Percentiles rank a stretch among this genome's conserved stretches.
These are phyloP conservation scores for Laticauda colubrina DNA, from an alignment of 2,113 vertebrate genomes.

Conservation along the genomic window DNA sequence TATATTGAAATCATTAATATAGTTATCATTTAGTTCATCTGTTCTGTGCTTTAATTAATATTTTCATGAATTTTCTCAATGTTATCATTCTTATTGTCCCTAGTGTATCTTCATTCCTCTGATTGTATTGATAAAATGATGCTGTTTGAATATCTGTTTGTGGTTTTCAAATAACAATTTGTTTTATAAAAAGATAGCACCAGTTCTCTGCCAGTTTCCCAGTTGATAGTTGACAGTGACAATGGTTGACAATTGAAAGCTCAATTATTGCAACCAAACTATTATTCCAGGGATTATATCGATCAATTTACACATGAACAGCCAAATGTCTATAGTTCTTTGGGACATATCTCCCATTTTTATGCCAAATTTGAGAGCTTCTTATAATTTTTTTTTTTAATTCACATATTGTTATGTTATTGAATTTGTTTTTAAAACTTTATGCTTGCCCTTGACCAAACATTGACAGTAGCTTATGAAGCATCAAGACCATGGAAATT, in stretches of 20 bases:
- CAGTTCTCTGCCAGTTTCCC: neutral
- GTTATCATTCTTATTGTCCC: neutral
- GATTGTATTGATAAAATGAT: neutral
- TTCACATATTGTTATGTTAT: neutral
- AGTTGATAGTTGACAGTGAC: neutral
- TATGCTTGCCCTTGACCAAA: neutral
- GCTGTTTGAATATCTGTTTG: neutral
- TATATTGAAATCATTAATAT: neutral
- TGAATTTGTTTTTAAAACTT: neutral
- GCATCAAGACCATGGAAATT: neutral
- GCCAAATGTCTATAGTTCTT: neutral
- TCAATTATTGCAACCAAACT: neutral
- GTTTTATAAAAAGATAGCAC: neutral
- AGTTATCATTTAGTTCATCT: neutral
- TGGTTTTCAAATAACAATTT: conserved; percentile 17
- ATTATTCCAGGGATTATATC: neutral
- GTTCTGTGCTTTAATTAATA: neutral
- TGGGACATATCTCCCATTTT: neutral
- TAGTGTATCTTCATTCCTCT: neutral
- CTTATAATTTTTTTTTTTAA: neutral
- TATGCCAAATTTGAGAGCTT: neutral
- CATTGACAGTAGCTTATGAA: neutral
- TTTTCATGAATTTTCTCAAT: neutral
- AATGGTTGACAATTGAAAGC: neutral
- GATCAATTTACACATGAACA: neutral